A percentile compares a stretch with the other conserved stretches of the same genome.
Conservation (phyloP, 2,797 vertebrate genomes). For the Hydrocynus forskahlii region DNA sequence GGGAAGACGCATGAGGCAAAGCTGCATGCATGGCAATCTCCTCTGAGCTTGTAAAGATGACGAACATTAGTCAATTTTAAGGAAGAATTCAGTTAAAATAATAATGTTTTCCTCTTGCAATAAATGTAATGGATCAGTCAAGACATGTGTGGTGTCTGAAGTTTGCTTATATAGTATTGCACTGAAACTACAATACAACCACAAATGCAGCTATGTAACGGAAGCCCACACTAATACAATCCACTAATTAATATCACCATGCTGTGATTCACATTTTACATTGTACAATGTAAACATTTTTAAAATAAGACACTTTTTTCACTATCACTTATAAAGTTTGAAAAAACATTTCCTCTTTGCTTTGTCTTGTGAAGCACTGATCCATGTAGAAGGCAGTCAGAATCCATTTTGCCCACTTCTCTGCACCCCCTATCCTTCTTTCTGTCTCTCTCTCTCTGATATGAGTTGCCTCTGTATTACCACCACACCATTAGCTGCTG, state of each 20-base stretch:
- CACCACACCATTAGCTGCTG: constrained; percentile 65
- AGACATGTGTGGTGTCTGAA: neutral
- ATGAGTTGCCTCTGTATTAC: constrained; percentile 67
- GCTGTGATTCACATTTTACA: no score
- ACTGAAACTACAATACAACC: neutral
- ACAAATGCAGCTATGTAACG: no score
- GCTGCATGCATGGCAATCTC: neutral
- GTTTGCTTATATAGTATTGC: neutral
- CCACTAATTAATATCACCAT: no score
- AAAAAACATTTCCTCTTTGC: constrained; percentile 17
- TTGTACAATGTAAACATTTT: no score
- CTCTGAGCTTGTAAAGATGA: neutral
- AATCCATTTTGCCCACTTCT: constrained; percentile 20
- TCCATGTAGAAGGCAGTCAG: constrained; percentile 62
- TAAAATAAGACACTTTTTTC: no score
- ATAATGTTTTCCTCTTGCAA: neutral
- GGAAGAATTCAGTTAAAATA: neutral
- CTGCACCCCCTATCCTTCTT: neutral
- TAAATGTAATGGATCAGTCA: neutral
- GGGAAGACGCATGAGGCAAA: no score
- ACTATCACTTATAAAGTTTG: neutral
- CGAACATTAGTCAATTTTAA: no score
- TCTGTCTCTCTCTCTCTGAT: constrained; percentile 60
- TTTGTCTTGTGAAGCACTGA: constrained; percentile 68
- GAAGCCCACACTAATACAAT: no score